A percentile compares a stretch with the other conserved stretches of the same genome.
Evolutionary conservation across 2,797 vertebrate species (phyloP).

Genomic region (Sebastes melanostomus): DNA sequence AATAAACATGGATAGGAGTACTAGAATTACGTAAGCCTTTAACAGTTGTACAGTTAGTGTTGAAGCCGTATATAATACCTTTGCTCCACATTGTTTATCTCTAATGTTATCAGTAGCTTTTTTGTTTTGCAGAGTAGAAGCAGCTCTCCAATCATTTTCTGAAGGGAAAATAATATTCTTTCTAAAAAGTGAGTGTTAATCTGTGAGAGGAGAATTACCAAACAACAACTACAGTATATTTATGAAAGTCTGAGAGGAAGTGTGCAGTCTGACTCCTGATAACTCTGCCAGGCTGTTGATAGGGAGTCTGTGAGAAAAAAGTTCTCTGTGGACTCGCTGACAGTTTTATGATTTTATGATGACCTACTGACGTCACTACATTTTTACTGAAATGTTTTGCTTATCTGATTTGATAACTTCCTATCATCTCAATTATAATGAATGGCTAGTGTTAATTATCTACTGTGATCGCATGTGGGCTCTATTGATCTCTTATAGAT

Average conservation of each 20-base stretch:
- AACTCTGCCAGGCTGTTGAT: conserved; percentile 44
- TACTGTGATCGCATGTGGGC: neutral
- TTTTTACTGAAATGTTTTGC: neutral
- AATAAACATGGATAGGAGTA: neutral
- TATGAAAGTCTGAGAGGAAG: conserved; percentile 46
- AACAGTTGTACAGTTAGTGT: neutral
- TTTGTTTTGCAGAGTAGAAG: too few species aligned
- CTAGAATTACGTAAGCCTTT: neutral
- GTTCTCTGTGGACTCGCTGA: conserved; percentile 7
- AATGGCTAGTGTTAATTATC: conserved; percentile 17
- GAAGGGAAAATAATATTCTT: neutral
- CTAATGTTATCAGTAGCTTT: neutral
- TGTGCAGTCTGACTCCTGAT: conserved; percentile 30
- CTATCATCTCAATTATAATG: conserved; percentile 3
- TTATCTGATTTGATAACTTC: conserved; percentile 13
- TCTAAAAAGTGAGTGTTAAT: neutral
- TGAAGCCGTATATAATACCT: neutral
- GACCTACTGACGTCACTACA: neutral
- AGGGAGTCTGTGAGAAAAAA: conserved; percentile 47
- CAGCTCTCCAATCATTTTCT: neutral
- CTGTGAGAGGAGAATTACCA: neutral
- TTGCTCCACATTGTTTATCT: conserved; percentile 1
- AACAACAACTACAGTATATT: conserved; percentile 26
- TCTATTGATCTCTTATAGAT: conserved; percentile 20
- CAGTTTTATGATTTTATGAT: conserved; percentile 47